Base-by-base conservation (phyloP, 2,113 vertebrate species). In the Axis porcinus region DNA sequence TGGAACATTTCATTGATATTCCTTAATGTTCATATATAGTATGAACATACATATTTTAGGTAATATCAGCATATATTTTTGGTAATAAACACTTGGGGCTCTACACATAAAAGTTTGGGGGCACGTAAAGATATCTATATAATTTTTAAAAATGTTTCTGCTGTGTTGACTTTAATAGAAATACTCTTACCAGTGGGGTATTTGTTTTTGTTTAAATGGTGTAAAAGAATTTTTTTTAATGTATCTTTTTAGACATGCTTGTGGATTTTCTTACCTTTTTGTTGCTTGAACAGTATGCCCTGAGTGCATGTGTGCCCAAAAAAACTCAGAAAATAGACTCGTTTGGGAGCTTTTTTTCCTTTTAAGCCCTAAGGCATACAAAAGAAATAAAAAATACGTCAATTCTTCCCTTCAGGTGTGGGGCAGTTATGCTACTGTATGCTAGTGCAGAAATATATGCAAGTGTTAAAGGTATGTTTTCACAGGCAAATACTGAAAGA, bases 151-250 rank as follows among this genome's bases (percentile, higher is more conserved):
- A 94, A 60, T 82, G 86, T 5, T 89, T 82, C 7, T 85, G 3
- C 33, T 95, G 91, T 40, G 60, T 88, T 84, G 23, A 74, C 5
- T 96, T 92, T 23, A 30, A 25, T 89, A 94, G 78, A 95, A 94
- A 45, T 91, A 47, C 5, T 89, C 45, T 55, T 67, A 60, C 3
- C 23, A 70, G 8, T 93, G 43, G 15, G 23, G 67, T 58, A 54
- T 54, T 95, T 47, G 17, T 88, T 93, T 84, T 79, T 60, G 5
- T 85, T 95, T 88, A 91, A 95, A 58, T 97, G 87, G 76, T 81
- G 13, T 83, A 70, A 52, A 30, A 86, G 88, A 47, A 64, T 33
- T 74, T 79, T 50, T 17, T 17, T 76, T 79, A 64, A 13, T 17
- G 1, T 36, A 36, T 55, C 7, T 86, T 86, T 95, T 91, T 58